These are phyloP conservation scores for Kradibia gibbosae DNA, from an alignment of 1,140 invertebrate species.

Conservation along the genomic window DNA sequence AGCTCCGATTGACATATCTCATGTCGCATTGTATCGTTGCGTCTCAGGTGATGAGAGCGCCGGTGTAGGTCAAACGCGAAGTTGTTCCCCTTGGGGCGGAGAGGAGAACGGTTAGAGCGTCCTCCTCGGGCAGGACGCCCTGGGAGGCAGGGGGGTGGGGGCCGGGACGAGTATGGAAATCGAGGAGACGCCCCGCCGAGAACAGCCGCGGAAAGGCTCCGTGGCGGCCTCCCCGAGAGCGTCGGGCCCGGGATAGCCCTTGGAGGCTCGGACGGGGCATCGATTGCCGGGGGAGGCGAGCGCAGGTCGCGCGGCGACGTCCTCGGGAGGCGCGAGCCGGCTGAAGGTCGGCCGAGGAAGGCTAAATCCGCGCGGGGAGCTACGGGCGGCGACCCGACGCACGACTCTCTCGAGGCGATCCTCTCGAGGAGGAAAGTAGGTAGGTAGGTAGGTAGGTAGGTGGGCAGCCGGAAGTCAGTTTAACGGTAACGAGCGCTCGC, in stretches of 20 bases:
- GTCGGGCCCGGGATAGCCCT: neutral
- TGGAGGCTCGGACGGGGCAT: neutral
- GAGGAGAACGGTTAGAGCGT: neutral
- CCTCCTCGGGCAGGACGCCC: too few relatives aligned
- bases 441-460: constrained; percentile 65
- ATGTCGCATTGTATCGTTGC: neutral
- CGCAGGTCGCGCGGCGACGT: too few relatives aligned
- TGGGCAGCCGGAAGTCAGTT: constrained; percentile 68
- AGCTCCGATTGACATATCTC: neutral
- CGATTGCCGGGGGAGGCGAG: neutral
- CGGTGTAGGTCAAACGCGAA: neutral
- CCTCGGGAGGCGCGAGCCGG: too few relatives aligned
- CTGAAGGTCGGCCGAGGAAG: too few relatives aligned
- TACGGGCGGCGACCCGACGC: neutral
- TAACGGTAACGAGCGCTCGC: constrained; percentile 61
- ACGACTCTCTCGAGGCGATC: constrained; percentile 45
- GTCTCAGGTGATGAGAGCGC: neutral
- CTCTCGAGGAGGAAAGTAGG: constrained; percentile 64
- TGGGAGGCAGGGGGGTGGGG: too few relatives aligned
- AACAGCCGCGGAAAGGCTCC: too few relatives aligned
- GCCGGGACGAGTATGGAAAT: too few relatives aligned
- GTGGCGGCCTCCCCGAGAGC: neutral
- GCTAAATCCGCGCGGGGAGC: neutral
- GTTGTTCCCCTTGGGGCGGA: neutral
- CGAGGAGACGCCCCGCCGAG: too few relatives aligned